Conservation (phyloP, 2,888 invertebrate species). For the Anagyrus pseudococci region DNA sequence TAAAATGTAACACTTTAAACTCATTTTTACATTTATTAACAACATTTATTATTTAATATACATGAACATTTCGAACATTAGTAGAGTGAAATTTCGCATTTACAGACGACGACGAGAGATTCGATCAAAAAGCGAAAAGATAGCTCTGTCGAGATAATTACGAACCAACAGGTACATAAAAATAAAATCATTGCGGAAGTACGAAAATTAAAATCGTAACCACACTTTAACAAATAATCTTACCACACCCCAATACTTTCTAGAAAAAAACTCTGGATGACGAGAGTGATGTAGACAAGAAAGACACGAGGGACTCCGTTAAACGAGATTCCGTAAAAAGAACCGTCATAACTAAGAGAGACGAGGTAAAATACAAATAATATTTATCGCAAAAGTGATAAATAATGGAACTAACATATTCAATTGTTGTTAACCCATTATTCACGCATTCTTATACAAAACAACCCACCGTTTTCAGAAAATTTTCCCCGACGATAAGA, state of each 20-base stretch:
- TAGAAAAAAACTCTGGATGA: conserved; percentile 11
- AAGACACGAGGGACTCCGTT: conserved; percentile 12
- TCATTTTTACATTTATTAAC: neutral
- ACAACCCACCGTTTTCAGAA: conserved; percentile 9
- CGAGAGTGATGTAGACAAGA: conserved; percentile 3
- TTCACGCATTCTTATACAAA: neutral
- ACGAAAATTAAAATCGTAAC: too few species aligned
- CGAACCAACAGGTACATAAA: conserved; percentile 21
- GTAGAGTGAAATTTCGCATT: conserved; percentile 20
- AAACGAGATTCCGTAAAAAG: conserved; percentile 20
- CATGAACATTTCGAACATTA: neutral
- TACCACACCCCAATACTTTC: conserved; percentile 3
- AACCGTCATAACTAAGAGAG: conserved; percentile 9
- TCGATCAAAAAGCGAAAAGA: conserved; percentile 33
- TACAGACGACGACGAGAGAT: conserved; percentile 33
- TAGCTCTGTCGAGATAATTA: conserved; percentile 1
- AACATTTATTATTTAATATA: neutral
- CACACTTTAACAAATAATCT: neutral
- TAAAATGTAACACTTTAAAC: neutral
- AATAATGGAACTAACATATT: neutral
- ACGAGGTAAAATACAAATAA: conserved; percentile 7
- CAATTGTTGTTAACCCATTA: neutral
- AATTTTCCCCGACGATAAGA: conserved; percentile 14
- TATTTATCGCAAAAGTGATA: neutral
- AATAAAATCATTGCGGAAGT: neutral